These are phyloP conservation scores for Haemorhous mexicanus DNA, from an alignment of 2,113 vertebrate species.

Conservation along the genomic window DNA sequence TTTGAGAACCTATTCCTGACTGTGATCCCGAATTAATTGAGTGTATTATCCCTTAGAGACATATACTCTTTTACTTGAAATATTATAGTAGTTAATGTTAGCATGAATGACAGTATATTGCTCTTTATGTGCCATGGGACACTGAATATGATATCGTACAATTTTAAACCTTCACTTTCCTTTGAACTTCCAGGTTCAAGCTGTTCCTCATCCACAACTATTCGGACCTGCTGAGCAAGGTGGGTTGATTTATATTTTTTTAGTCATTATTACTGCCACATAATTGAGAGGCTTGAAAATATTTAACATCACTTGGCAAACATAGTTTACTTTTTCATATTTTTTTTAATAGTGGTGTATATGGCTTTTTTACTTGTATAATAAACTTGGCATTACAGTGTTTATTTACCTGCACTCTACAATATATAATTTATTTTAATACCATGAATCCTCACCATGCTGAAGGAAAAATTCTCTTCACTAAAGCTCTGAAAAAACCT, in stretches of 20 bases:
- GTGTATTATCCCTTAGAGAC: neutral
- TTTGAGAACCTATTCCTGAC: neutral
- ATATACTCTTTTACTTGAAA: neutral
- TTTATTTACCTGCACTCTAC: neutral
- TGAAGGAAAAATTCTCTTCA: neutral
- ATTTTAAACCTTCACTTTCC: neutral
- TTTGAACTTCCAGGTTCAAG: neutral
- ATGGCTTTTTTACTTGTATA: neutral
- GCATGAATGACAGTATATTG: neutral
- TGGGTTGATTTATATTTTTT: neutral
- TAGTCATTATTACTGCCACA: neutral
- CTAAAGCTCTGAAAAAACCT: neutral
- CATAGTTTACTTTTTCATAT: neutral
- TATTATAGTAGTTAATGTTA: neutral
- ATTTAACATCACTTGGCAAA: neutral
- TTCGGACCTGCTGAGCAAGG: neutral
- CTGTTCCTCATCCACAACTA: neutral
- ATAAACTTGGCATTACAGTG: neutral
- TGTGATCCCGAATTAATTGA: conserved; percentile 28
- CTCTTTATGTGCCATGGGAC: neutral
- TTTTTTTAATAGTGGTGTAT: neutral
- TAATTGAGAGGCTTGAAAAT: neutral
- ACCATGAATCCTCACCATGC: neutral
- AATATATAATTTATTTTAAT: neutral
- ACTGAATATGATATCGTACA: neutral